These are phyloP conservation scores for Alces alces DNA, from an alignment of 2,113 vertebrate species.

Conservation along the genomic window DNA sequence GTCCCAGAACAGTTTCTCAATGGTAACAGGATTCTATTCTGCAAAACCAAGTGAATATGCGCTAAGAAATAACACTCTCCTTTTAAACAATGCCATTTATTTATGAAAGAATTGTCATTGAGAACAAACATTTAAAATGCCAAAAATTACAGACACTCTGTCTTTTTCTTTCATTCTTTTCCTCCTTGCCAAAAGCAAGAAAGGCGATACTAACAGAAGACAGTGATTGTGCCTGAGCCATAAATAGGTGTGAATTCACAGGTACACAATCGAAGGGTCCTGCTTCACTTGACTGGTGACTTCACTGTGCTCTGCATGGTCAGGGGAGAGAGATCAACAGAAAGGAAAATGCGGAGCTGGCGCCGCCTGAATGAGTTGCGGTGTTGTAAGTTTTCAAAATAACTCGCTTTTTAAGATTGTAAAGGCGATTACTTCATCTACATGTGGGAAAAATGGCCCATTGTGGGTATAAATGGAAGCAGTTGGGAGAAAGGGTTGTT, in stretches of 20 bases:
- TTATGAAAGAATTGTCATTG: not conserved
- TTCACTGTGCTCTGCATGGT: not conserved
- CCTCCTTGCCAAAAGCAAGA: not conserved
- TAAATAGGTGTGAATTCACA: not conserved
- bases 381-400: conserved; percentile 21
- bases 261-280: not conserved
- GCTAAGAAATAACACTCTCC: conserved; percentile 25
- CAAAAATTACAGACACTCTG: not conserved
- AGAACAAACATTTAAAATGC: conserved; percentile 28
- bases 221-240: not conserved
- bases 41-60: conserved; percentile 37
- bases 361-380: not conserved
- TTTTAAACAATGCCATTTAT: conserved; percentile 1
- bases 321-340: conserved; percentile 1
- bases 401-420: not conserved
- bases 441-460: not conserved
- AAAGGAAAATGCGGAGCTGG: conserved; percentile 36
- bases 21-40: not conserved
- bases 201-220: not conserved
- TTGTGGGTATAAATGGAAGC: not conserved
- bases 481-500: not conserved
- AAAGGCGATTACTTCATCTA: not conserved
- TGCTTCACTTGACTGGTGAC: conserved; percentile 19
- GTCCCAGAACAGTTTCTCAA: not conserved
- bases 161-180: conserved; percentile 12